A percentile compares a stretch with the other conserved stretches of the same genome.
Conservation (phyloP, 2,888 invertebrate genomes). For the Ashinkailepas kermadecensis region DNA sequence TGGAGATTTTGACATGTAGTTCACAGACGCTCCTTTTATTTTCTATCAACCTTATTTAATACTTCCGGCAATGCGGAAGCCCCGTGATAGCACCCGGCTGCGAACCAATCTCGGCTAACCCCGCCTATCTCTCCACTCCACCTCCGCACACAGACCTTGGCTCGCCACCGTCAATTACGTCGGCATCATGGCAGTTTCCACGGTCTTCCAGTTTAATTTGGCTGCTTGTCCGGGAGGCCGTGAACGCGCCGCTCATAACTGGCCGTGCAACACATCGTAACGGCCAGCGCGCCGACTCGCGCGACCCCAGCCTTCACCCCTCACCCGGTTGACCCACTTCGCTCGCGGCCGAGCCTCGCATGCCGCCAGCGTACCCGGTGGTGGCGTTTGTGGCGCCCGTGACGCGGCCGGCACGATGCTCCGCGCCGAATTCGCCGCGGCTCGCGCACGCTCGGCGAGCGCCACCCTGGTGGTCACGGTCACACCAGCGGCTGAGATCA, state of each 20-base stretch:
- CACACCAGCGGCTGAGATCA: no score
- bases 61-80: no score
- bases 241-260: neutral
- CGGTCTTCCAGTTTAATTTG: neutral
- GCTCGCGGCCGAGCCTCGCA: neutral
- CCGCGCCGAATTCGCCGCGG: no score
- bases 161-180: neutral
- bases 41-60: no score
- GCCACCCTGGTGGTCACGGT: no score
- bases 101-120: no score
- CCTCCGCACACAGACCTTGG: neutral
- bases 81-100: no score
- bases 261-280: neutral
- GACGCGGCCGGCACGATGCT: neutral
- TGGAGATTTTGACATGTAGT: no score
- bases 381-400: neutral
- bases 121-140: no score
- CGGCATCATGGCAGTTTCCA: neutral
- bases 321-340: neutral
- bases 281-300: neutral
- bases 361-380: neutral
- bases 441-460: no score
- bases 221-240: neutral
- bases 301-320: constrained; percentile 7
- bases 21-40: no score